These are phyloP conservation scores for Apostichopus leukothele DNA, from an alignment of 53 echinoderm and acorn worm genomes.

Conservation along the genomic window DNA sequence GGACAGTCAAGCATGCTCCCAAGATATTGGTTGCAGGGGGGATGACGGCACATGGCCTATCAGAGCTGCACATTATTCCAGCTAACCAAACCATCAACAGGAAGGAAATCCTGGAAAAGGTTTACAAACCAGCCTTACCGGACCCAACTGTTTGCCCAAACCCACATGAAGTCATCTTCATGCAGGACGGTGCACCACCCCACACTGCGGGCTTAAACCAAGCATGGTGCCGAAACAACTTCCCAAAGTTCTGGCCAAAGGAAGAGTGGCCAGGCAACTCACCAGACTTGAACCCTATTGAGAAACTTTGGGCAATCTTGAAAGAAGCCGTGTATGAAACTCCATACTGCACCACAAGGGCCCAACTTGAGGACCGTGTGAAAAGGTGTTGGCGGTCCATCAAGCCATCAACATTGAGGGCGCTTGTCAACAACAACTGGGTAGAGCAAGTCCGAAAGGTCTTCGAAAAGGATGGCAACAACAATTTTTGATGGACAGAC, in stretches of 20 bases:
- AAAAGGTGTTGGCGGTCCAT: slow-evolving; percentile 19
- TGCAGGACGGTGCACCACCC: background rate
- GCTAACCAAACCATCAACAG: background rate
- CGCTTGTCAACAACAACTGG: slow-evolving; percentile 37
- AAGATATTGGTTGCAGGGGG: slow-evolving; percentile 10
- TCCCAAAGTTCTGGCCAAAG: background rate
- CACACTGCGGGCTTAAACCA: background rate
- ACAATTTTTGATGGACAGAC: slow-evolving; percentile 43
- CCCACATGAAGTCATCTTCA: background rate
- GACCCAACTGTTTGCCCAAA: background rate
- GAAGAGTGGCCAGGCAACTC: slow-evolving; percentile 43
- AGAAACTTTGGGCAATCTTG: slow-evolving; percentile 37
- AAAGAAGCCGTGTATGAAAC: slow-evolving; percentile 33
- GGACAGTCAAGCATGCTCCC: background rate
- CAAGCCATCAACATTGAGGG: slow-evolving; percentile 14
- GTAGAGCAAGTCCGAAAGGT: slow-evolving; percentile 30
- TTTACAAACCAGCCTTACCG: background rate
- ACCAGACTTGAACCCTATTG: slow-evolving; percentile 35
- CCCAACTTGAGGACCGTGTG: slow-evolving; percentile 34
- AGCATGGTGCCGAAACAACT: background rate
- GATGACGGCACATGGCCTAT: background rate
- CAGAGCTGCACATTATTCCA: slow-evolving; percentile 17
- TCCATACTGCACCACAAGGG: slow-evolving; percentile 41
- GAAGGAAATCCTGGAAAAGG: background rate
- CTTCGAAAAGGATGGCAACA: slow-evolving; percentile 43